Evolutionary conservation across 2,888 invertebrate species (phyloP).

Genomic region (Phoronis australis): DNA sequence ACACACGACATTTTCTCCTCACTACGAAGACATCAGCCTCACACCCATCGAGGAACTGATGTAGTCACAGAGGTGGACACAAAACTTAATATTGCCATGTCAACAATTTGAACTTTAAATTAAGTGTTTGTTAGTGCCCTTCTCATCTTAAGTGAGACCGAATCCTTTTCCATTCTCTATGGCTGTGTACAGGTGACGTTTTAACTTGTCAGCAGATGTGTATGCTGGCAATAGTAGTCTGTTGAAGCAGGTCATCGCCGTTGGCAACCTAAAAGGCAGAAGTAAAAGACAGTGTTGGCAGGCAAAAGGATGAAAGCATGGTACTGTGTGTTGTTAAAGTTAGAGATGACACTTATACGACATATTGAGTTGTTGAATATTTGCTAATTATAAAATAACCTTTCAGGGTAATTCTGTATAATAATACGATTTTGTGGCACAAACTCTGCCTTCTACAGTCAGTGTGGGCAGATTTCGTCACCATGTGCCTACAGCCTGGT

Average conservation of each 20-base stretch:
- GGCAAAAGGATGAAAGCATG: background rate
- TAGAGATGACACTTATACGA: background rate
- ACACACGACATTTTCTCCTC: background rate
- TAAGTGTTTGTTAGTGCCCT: too few relatives aligned
- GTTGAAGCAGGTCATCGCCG: slow-evolving; percentile 4
- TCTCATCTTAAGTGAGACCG: slow-evolving; percentile 1
- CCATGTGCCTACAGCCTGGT: too few relatives aligned
- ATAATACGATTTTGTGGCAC: too few relatives aligned
- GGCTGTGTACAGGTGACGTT: background rate
- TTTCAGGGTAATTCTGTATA: too few relatives aligned
- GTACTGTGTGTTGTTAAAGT: background rate
- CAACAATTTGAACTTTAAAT: too few relatives aligned
- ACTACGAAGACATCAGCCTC: background rate
- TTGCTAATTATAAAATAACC: background rate
- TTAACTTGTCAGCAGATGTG: background rate
- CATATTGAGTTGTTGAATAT: background rate
- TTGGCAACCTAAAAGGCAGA: background rate
- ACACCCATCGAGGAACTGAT: background rate
- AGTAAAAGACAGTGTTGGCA: background rate
- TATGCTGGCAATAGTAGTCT: slow-evolving; percentile 1
- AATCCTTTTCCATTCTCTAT: slow-evolving; percentile 3
- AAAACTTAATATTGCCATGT: too few relatives aligned
- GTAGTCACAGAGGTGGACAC: too few relatives aligned
- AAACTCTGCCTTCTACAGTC: too few relatives aligned
- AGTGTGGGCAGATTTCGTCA: too few relatives aligned